A percentile compares a stretch with the other conserved stretches of the same genome.
Conservation (phyloP, 2,113 vertebrate genomes). For the Apodemus sylvaticus region DNA sequence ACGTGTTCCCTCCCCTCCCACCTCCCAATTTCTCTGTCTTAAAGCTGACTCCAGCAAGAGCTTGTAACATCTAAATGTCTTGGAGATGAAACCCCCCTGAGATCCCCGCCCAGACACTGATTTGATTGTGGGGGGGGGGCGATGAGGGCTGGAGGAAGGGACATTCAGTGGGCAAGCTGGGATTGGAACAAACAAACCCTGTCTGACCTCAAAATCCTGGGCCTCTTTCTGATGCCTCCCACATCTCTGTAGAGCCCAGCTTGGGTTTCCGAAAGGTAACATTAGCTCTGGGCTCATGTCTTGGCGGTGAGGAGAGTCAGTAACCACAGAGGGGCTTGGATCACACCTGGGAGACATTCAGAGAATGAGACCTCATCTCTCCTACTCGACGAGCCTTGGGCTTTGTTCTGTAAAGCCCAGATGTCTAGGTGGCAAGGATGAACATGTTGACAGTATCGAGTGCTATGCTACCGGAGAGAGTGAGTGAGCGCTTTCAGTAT, state of each 20-base stretch:
- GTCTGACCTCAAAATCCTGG: constrained; percentile 59
- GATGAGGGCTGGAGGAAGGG: neutral
- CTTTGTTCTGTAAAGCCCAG: neutral
- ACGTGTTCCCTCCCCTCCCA: neutral
- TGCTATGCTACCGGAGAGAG: neutral
- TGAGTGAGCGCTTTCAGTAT: neutral
- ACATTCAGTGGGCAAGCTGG: constrained; percentile 33
- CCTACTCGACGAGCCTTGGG: neutral
- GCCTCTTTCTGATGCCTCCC: neutral
- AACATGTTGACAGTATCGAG: no score
- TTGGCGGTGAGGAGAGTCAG: neutral
- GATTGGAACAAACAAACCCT: constrained; percentile 61
- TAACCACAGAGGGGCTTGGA: constrained; percentile 20
- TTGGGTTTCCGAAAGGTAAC: constrained; percentile 73
- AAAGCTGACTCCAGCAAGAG: neutral
- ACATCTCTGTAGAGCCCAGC: neutral
- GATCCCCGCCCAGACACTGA: no score
- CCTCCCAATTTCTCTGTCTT: neutral
- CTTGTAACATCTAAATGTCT: neutral
- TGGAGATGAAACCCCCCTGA: neutral
- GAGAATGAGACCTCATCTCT: neutral
- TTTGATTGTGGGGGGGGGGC: neutral
- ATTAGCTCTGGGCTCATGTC: constrained; percentile 33
- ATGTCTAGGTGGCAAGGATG: neutral
- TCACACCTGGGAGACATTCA: constrained; percentile 27